Evolutionary conservation across 1,140 invertebrate genomes (phyloP).

Genomic region (Ctenoplectra terminalis): DNA sequence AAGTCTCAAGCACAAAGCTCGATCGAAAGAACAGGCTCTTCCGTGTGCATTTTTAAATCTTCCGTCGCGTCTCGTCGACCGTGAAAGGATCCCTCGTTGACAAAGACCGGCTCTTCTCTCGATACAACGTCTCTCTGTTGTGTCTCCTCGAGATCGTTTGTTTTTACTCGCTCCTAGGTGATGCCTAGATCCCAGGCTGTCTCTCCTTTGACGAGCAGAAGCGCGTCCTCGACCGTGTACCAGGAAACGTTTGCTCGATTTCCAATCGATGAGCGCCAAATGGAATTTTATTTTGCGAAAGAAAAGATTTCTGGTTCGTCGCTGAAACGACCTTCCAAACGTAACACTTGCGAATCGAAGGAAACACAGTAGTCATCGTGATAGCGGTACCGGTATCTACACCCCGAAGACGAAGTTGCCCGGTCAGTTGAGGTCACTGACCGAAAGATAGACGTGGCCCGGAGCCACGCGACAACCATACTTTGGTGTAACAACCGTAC

Average conservation of each 20-base stretch:
- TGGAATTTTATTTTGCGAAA: not conserved
- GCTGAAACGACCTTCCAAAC: no score
- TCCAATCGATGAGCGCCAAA: slow-evolving; percentile 12
- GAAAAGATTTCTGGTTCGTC: not conserved
- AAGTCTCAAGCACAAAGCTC: slow-evolving; percentile 15
- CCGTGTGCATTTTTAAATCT: slow-evolving; percentile 45
- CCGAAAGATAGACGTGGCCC: slow-evolving; percentile 59
- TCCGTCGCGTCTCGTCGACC: slow-evolving; percentile 29
- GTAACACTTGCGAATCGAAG: no score
- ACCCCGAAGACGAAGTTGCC: not conserved
- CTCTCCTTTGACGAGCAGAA: not conserved
- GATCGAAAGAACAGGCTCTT: not conserved
- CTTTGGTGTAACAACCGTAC: no score
- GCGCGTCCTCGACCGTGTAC: not conserved
- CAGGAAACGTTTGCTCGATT: slow-evolving; percentile 11
- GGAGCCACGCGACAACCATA: slow-evolving; percentile 61
- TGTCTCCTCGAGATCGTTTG: not conserved
- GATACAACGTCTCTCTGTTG: slow-evolving; percentile 28
- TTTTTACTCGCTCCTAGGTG: not conserved
- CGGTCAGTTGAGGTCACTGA: slow-evolving; percentile 46
- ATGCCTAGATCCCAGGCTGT: not conserved
- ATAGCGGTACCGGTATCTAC: not conserved
- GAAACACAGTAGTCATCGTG: not conserved
- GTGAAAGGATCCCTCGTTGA: slow-evolving; percentile 36
- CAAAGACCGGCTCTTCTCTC: slow-evolving; percentile 5